Conservation (phyloP, 2,888 invertebrate genomes). For the Nephrotoma flavescens region DNA sequence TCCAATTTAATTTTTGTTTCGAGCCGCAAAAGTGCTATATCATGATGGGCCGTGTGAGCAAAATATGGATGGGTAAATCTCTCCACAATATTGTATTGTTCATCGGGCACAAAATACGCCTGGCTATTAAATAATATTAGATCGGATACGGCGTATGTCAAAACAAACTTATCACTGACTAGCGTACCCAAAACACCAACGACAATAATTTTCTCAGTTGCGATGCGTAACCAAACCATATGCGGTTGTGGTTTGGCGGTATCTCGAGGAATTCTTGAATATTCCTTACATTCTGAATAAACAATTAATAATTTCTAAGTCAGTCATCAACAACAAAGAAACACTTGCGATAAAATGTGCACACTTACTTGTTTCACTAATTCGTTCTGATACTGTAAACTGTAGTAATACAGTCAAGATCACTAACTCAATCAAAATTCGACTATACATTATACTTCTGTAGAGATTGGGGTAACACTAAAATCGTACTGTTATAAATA, state of each 20-base stretch:
- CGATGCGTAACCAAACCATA: neutral
- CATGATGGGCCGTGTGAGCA: neutral
- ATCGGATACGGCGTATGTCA: neutral
- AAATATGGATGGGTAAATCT: neutral
- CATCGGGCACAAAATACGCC: neutral
- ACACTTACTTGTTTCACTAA: neutral
- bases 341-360: neutral
- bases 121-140: neutral
- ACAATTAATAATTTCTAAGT: neutral
- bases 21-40: neutral
- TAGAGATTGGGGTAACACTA: neutral
- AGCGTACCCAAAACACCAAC: neutral
- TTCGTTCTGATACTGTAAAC: neutral
- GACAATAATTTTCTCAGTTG: neutral
- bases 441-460: neutral
- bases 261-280: neutral
- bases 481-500: neutral
- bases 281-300: neutral
- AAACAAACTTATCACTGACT: neutral
- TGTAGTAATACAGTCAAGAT: neutral
- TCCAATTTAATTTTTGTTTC: neutral
- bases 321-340: neutral
- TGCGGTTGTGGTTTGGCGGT: neutral
- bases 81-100: neutral
- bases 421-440: neutral